Evolutionary conservation across 2,113 vertebrate genomes (phyloP).

Genomic region (Aviceda subcristata): DNA sequence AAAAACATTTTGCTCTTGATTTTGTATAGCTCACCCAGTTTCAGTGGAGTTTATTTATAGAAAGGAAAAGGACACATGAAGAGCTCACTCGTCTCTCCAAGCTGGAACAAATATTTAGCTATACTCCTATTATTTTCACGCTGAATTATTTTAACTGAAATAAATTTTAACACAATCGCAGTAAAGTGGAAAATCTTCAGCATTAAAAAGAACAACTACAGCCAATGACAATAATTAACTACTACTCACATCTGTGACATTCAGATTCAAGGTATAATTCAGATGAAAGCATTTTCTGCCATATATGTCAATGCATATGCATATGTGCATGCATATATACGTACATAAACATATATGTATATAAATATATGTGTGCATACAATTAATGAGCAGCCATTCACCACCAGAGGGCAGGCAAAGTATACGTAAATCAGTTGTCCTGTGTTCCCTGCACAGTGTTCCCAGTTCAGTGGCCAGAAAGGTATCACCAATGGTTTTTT

Average conservation of each 20-base stretch:
- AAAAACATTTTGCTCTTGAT: background rate
- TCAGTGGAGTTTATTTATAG: background rate
- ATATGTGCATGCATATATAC: fast-evolving
- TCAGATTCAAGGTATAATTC: background rate
- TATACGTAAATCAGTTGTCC: background rate
- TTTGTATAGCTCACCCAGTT: background rate
- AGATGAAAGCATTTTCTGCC: background rate
- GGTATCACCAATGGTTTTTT: fast-evolving
- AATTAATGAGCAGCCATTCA: background rate
- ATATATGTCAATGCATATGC: background rate
- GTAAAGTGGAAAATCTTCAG: background rate
- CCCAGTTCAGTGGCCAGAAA: background rate
- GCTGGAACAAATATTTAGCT: background rate
- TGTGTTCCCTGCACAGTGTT: background rate
- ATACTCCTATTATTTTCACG: background rate
- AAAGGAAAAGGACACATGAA: background rate
- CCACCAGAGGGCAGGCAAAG: conserved; percentile 62
- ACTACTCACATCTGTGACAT: background rate
- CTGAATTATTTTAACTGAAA: background rate
- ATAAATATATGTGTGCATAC: background rate
- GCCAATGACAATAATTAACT: background rate
- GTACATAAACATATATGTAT: fast-evolving
- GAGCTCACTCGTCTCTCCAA: background rate
- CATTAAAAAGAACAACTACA: background rate
- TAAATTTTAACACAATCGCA: background rate